A percentile compares a stretch with the other conserved stretches of the same genome.
These are phyloP conservation scores for Aplochiton taeniatus DNA, from an alignment of 2,797 vertebrate species.

Conservation along the genomic window DNA sequence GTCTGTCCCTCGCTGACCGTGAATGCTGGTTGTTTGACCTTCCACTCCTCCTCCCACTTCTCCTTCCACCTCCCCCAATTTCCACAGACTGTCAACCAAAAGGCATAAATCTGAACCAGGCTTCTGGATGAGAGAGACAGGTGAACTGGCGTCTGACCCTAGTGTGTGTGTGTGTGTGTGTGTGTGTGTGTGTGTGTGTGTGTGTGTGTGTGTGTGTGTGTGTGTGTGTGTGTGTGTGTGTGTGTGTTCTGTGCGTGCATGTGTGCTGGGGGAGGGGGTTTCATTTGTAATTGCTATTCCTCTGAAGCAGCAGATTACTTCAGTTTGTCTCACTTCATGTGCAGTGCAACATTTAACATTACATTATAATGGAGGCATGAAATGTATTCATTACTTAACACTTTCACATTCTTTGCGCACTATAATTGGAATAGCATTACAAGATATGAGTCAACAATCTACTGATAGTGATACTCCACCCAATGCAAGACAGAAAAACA, in stretches of 20 bases:
- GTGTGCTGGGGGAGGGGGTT: background rate
- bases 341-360: background rate
- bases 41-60: background rate
- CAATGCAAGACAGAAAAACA: background rate
- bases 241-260: background rate
- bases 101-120: slow-evolving; percentile 43
- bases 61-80: background rate
- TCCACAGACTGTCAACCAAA: slow-evolving; percentile 29
- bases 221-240: slow-evolving; percentile 5
- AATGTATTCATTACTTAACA: no score
- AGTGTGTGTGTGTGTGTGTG: slow-evolving; percentile 1
- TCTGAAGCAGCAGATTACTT: no score
- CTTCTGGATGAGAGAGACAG: slow-evolving; percentile 24
- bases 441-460: no score
- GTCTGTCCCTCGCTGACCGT: no score
- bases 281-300: no score
- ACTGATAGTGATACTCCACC: background rate
- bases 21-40: no score
- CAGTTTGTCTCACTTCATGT: no score
- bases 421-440: no score
- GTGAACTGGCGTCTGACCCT: slow-evolving; percentile 36
- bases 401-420: no score
- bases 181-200: slow-evolving; percentile 6
- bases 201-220: slow-evolving; percentile 7
- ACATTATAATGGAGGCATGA: no score